phyloP scores from a whole-genome alignment of 2,113 vertebrate species.

The Terrapene triunguis region DNA sequence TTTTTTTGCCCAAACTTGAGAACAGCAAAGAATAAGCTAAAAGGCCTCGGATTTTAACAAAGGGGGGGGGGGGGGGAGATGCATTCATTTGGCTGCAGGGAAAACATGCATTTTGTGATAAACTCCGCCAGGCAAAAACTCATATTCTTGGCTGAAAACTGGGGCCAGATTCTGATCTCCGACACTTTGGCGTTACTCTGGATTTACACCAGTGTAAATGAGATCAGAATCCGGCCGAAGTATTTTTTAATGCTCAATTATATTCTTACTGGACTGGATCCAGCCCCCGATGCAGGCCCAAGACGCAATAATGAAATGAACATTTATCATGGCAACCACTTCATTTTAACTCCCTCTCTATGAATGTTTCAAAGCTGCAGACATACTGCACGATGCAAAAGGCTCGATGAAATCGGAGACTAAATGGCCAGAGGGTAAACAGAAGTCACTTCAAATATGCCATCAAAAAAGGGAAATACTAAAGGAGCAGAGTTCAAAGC shows the following conservation, averaged over 20 bases:
- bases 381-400: background rate
- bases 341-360: background rate
- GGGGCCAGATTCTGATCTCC: background rate
- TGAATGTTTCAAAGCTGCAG: slow-evolving; percentile 41
- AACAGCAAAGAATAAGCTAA: too few relatives aligned
- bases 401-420: background rate
- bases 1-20: too few relatives aligned
- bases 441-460: slow-evolving; percentile 31
- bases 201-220: background rate
- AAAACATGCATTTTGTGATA: background rate
- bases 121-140: background rate
- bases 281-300: too few relatives aligned
- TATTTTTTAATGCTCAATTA: background rate
- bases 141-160: background rate
- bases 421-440: background rate
- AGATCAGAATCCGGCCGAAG: background rate
- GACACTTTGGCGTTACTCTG: background rate
- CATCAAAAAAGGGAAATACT: background rate
- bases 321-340: background rate
- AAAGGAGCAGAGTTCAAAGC: background rate
- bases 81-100: background rate
- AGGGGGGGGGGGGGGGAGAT: background rate
- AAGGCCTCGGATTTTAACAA: too few relatives aligned
- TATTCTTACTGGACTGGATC: background rate
- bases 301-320: background rate